These are phyloP conservation scores for Sphyrna mokarran DNA, from an alignment of 2,113 vertebrate genomes.

Conservation along the genomic window DNA sequence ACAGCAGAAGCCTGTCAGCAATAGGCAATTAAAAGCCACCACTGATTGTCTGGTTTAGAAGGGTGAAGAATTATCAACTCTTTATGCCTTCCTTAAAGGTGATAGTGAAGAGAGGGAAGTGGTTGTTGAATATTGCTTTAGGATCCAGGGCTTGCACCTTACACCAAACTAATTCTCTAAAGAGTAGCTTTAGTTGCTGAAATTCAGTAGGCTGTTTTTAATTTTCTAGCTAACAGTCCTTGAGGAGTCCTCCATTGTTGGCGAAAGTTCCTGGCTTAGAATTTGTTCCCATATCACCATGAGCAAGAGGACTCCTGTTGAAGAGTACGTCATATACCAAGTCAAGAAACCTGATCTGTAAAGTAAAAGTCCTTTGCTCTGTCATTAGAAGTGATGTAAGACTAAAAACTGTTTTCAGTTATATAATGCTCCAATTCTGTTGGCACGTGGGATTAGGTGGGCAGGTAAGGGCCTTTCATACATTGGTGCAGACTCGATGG, in stretches of 20 bases:
- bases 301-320: background rate
- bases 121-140: background rate
- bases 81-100: background rate
- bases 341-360: background rate
- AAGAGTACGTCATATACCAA: background rate
- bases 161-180: background rate
- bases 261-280: background rate
- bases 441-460: too few relatives aligned
- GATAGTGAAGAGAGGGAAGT: background rate
- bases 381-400: background rate
- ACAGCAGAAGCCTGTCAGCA: background rate
- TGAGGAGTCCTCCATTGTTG: constrained; percentile 12
- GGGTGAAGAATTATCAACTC: background rate
- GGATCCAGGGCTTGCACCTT: background rate
- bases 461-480: too few relatives aligned
- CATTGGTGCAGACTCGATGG: too few relatives aligned
- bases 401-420: background rate
- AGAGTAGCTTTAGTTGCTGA: background rate
- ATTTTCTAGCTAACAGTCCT: background rate
- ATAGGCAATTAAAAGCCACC: background rate
- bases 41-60: background rate
- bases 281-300: background rate
- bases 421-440: background rate
- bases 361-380: background rate
- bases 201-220: background rate